Evolutionary conservation across 2,113 vertebrate species (phyloP), one percentile per base, ranked within the genome.

Genomic region (Tinamus guttatus): DNA sequence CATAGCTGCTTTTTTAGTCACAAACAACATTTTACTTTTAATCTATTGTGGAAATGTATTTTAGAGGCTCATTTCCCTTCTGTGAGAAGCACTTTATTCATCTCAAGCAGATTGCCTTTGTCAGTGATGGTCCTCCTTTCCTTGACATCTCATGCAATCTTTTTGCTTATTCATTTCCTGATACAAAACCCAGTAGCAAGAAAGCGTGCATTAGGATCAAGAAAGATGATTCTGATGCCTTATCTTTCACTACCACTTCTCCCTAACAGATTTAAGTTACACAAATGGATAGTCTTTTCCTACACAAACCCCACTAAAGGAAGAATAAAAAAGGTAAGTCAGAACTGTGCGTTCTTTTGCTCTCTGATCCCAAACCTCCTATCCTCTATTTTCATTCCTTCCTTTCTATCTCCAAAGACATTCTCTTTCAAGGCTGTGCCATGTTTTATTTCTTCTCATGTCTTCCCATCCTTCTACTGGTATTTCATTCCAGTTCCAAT

Each of bases 301-400:
- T 85, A 60, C 11, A 45, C 13, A 69, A 27, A 77, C 4, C 2
- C 18, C 3, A 41, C n/a, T 56, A 27, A 34, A 58, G 32, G 21
- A 77, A 7, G 15, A 78, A 7, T 24, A 25, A 56, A 62, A 65
- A n/a, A 17, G 2, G 7, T 45, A n/a, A 13, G 21, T 2, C 17
- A 41, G 18, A 3, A 65, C 54, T 77, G 11, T 78, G 5, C 4
- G 36, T 27, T 56, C 7, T 19, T 84, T 87, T 6, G 0, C 32
- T 78, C 18, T 63, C 27, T 4, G 74, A 15, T 7, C 10, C 13
- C 1, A 0, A 45, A 32, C 12, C 7, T 51, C 11, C 9, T 73
- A 20, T 77, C 7, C 5, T 7, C 3, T 13, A 24, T 5, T 82
- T 65, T 25, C 10, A 36, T 5, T 78, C 47, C 8, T 87, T 68